Evolutionary conservation across 2,888 invertebrate species (phyloP).

Genomic region (Megalurothrips usitatus): DNA sequence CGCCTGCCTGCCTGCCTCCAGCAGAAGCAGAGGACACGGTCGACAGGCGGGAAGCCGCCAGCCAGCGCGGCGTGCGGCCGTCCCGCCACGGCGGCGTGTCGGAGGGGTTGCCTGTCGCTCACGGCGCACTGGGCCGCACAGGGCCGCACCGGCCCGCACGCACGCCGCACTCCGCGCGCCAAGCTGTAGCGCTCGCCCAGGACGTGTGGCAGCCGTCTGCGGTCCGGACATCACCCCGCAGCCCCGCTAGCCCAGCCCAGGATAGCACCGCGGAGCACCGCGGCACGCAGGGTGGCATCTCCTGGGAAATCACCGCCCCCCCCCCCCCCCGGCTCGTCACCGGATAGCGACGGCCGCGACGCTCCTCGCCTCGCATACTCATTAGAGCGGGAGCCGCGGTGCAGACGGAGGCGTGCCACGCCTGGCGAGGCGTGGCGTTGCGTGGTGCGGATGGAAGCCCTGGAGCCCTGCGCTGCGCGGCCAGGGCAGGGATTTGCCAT

Average conservation of each 20-base stretch:
- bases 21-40: no score
- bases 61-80: not conserved
- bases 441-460: not conserved
- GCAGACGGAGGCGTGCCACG: not conserved
- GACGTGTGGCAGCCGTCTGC: not conserved
- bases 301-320: not conserved
- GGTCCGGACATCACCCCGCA: constrained; percentile 4
- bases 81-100: not conserved
- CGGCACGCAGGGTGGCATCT: not conserved
- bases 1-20: no score
- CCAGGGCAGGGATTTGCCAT: not conserved
- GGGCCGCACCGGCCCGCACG: not conserved
- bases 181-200: not conserved
- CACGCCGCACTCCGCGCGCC: not conserved
- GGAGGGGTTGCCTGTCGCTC: not conserved
- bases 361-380: not conserved
- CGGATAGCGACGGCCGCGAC: not conserved
- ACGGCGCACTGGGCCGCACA: not conserved
- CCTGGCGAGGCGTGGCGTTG: not conserved
- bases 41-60: no score
- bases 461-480: not conserved
- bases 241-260: not conserved
- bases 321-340: not conserved
- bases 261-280: not conserved
- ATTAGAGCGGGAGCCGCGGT: not conserved